These are phyloP conservation scores for Stomatorhinus ivindoensis DNA, from an alignment of 2,113 vertebrate genomes.

Conservation along the genomic window DNA sequence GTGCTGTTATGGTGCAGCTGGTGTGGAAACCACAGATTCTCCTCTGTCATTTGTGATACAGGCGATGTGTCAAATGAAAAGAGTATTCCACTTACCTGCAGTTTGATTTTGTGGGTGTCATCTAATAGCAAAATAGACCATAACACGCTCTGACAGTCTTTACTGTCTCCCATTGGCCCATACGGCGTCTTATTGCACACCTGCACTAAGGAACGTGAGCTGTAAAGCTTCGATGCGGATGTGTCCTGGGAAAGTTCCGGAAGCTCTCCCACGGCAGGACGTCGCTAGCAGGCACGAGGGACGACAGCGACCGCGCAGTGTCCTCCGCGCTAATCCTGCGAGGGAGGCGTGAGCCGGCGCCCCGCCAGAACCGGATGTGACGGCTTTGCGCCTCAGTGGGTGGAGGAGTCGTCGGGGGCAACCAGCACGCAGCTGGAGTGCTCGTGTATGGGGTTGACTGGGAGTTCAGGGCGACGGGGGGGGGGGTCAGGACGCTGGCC, in stretches of 20 bases:
- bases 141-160: background rate
- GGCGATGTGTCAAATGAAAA: background rate
- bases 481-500: background rate
- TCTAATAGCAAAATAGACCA: background rate
- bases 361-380: background rate
- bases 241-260: background rate
- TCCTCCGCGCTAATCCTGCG: background rate
- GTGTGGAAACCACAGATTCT: background rate
- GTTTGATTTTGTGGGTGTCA: background rate
- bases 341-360: background rate
- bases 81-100: background rate
- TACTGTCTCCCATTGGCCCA: background rate
- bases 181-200: background rate
- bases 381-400: background rate
- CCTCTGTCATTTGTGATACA: background rate
- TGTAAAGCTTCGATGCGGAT: background rate
- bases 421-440: background rate
- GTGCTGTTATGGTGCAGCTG: background rate
- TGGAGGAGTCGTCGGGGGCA: background rate
- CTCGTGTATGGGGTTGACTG: background rate
- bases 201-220: background rate
- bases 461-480: background rate
- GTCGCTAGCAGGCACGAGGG: background rate
- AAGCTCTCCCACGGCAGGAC: background rate
- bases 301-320: background rate